Base-by-base conservation (phyloP, 2,888 invertebrate species). In the Meiosimyza decipiens region DNA sequence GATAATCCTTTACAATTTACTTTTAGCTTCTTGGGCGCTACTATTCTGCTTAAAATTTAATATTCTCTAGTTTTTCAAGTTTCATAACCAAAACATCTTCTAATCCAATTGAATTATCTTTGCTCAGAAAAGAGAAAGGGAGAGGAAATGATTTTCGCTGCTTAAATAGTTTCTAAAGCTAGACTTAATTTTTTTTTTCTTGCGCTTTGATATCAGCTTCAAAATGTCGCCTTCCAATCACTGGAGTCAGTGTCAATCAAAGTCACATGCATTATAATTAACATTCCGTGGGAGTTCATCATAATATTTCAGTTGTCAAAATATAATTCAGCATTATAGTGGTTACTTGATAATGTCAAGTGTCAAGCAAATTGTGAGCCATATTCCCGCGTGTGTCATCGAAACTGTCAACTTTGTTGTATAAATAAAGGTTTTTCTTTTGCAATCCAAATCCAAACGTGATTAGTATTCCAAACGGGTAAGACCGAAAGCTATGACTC, bases 351-450 rank as follows among this genome's bases (percentile, higher is more conserved):
- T 15, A 40, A 55, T 66, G 40, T 66, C 66, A 54, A 15, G n/a
- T 28, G 51, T 64, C 50, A 51, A 50, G 2, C 22, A 4, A 22
- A 18, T 33, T 40, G 1, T 62, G 40, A 54, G 55, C 55, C 9
- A 40, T 54, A 66, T 54, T 66, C 66, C 9, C 54, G 11, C 18
- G 18, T 16, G 4, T 67, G 67, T 67, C 67, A 67, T 47, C 49
- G 12, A 47, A 40, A 22, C 49, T 55, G 54, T 40, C 54, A 66
- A 40, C 54, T 66, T 52, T 52, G 55, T 15, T 57, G 67, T 22
- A 16, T 18, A 2, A 18, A 40, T 16, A 9, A 15, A 11, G 55
- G 28, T 28, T 28, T 28, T 28, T 3, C 0, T 57, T 40, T 40
- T 49, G 13, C 47, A 22, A 55, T 40, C 47, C 22, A 57, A 40